Base-by-base conservation (phyloP, 2,888 invertebrate species). In the Tridacna gigas region DNA sequence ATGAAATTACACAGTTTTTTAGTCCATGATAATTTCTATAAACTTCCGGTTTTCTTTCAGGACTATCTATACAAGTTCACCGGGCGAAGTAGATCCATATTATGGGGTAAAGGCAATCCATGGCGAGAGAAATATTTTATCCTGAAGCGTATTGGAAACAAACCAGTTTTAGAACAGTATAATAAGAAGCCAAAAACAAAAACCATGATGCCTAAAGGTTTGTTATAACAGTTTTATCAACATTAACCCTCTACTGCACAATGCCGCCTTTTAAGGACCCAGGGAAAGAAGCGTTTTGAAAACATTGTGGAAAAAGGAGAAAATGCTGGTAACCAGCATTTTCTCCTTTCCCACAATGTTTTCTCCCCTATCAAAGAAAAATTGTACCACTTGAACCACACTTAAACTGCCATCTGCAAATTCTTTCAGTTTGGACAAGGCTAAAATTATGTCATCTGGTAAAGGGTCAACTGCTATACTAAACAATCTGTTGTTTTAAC, bases 111-210 rank as follows among this genome's bases (percentile, higher is more conserved):
- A 74, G 89, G 88, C 13, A 88, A 89, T 74, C 89, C 90, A 45
- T 94, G 94, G 94, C 92, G 91, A 75, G 89, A 86, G 77, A 92
- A 91, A 77, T 93, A 93, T 81, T 91, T 93, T 76, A 87, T 93
- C 25, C 77, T 94, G 28, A 88, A 91, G 73, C 86, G 89, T 48
- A 81, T 89, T 61, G 91, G 90, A 48, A 90, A 93, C 65, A 89
- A 89, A 66, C 92, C 93, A 28, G 88, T 91, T 0, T 82, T 94
- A 60, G 92, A 92, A 79, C 93, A 90, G 86, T 92, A 91, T 84
- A 92, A 89, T 77, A 92, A 91, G 79, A 94, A 93, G 82, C 94
- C 93, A 25, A 93, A 89, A 79, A 83, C 78, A n/a, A 90, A 86
- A 79, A 86, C 85, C 71, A 83, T 86, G 13, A 63, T 75, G 12